These are phyloP conservation scores for Dasyornis broadbenti DNA, from an alignment of 2,113 vertebrate species.

Conservation along the genomic window DNA sequence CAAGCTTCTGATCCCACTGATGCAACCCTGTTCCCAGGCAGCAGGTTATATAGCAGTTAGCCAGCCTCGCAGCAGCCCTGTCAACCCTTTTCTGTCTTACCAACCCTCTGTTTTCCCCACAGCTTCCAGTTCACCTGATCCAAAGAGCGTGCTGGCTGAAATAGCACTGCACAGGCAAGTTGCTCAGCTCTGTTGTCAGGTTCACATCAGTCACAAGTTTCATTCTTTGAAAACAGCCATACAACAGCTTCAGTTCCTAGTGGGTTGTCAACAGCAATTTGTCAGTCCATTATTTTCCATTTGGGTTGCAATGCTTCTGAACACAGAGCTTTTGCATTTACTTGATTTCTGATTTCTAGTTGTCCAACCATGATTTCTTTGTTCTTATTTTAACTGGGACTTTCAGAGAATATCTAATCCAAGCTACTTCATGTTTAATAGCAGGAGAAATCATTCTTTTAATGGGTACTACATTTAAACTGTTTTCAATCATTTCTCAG, in stretches of 20 bases:
- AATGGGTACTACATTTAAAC: neutral
- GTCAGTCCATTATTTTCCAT: neutral
- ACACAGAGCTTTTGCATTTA: neutral
- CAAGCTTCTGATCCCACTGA: neutral
- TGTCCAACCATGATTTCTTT: neutral
- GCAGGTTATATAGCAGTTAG: neutral
- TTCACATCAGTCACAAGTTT: neutral
- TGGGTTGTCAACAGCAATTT: neutral
- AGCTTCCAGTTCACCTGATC: neutral
- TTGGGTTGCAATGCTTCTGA: neutral
- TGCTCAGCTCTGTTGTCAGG: neutral
- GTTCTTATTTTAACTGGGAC: neutral
- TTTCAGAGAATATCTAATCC: neutral
- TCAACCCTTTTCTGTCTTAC: neutral
- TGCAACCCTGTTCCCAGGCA: neutral
- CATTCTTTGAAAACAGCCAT: neutral
- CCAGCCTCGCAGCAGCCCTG: neutral
- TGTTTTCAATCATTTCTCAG: neutral
- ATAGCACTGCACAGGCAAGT: neutral
- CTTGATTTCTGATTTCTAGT: neutral
- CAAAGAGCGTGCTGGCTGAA: neutral
- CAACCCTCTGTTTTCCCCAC: neutral
- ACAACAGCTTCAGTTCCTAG: neutral
- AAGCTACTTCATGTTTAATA: neutral
- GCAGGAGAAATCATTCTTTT: neutral